Conservation (phyloP, 2,797 vertebrate species). For the Odontamblyopus rebecca region DNA sequence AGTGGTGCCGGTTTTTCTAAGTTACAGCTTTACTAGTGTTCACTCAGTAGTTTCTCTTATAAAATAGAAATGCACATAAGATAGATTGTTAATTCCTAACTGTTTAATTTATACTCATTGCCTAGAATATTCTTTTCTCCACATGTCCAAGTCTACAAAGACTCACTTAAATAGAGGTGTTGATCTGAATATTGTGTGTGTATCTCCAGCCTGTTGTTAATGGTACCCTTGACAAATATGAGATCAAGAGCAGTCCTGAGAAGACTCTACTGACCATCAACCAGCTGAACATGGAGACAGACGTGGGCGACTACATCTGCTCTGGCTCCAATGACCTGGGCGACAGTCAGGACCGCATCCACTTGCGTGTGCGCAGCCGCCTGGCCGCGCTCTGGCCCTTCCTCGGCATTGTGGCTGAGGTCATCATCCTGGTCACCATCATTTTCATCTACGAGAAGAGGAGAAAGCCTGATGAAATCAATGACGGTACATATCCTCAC, state of each 20-base stretch:
- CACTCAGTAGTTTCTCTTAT: neutral
- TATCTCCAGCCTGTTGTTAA: conserved; percentile 74
- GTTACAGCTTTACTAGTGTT: neutral
- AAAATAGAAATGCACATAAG: neutral
- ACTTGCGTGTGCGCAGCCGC: conserved; percentile 88
- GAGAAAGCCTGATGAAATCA: conserved; percentile 92
- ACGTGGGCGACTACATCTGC: conserved; percentile 83
- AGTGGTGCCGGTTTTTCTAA: neutral
- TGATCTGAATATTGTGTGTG: neutral
- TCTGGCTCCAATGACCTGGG: conserved; percentile 67
- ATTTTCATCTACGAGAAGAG: conserved; percentile 99
- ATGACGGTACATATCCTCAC: conserved; percentile 82
- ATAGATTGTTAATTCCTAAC: no score
- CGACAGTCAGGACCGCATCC: conserved; percentile 13
- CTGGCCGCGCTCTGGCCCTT: conserved; percentile 96
- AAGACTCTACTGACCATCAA: conserved; percentile 78
- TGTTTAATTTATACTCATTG: no score
- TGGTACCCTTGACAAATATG: conserved; percentile 66
- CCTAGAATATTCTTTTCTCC: neutral
- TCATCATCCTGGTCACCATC: conserved; percentile 91
- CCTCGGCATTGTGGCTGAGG: conserved; percentile 94
- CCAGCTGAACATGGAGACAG: conserved; percentile 70
- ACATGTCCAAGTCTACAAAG: neutral
- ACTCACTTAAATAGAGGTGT: neutral
- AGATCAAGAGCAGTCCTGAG: conserved; percentile 74